Conservation (phyloP, 2,113 vertebrate genomes). For the Ivindomyrus marchei region DNA sequence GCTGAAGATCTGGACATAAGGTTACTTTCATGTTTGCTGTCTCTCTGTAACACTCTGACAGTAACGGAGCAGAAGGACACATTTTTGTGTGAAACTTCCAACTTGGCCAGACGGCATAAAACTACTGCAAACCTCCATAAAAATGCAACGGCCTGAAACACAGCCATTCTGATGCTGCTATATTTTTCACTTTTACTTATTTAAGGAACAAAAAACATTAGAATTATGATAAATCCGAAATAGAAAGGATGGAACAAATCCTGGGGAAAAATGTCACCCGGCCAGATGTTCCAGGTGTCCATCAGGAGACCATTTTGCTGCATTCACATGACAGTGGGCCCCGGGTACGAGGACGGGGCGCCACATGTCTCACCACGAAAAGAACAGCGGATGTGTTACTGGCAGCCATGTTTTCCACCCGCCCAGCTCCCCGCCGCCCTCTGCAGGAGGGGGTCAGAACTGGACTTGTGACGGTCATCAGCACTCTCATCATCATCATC, state of each 20-base stretch:
- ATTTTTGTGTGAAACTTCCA: neutral
- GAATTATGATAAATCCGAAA: neutral
- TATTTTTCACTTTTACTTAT: neutral
- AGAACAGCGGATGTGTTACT: conserved; percentile 2
- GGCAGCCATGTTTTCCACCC: conserved; percentile 88
- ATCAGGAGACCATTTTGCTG: neutral
- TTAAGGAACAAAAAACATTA: neutral
- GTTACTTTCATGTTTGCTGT: neutral
- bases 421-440: conserved; percentile 77
- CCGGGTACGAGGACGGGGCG: neutral
- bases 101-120: neutral
- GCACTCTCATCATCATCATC: conserved; percentile 19
- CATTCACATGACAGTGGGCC: neutral
- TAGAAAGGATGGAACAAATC: neutral
- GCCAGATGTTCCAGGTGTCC: neutral
- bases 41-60: neutral
- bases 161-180: neutral
- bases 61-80: neutral
- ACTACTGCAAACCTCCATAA: neutral
- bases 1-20: neutral
- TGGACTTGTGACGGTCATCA: conserved; percentile 50
- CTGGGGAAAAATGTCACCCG: neutral
- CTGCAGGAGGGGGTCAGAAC: conserved; percentile 49
- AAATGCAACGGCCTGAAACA: neutral
- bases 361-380: neutral